Conservation (phyloP, 2,888 invertebrate genomes). For the Hirtodrosophila cameraria region DNA sequence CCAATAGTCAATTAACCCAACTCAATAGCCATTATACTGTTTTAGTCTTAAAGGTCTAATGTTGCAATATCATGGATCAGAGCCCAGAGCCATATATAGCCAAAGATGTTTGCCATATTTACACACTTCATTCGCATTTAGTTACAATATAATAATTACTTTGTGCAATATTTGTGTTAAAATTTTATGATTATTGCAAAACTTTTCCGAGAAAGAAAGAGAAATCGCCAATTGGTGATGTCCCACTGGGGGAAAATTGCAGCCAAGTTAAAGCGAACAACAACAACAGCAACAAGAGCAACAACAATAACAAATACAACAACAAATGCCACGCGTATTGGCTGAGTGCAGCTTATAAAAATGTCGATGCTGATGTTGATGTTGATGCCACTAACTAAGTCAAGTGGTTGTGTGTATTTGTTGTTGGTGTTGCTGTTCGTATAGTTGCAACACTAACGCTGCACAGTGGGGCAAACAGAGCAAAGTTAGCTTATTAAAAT, state of each 20-base stretch:
- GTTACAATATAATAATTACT: slow-evolving; percentile 71
- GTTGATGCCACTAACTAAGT: slow-evolving; percentile 53
- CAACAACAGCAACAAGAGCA: slow-evolving; percentile 9
- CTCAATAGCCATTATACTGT: too few relatives aligned
- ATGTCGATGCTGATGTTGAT: slow-evolving; percentile 38
- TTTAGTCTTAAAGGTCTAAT: too few relatives aligned
- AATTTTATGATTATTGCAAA: slow-evolving; percentile 74
- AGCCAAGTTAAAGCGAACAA: slow-evolving; percentile 34
- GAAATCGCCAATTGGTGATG: slow-evolving; percentile 67
- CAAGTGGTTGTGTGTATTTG: slow-evolving; percentile 43
- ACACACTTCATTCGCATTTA: slow-evolving; percentile 41
- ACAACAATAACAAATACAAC: slow-evolving; percentile 13
- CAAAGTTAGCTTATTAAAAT: too few relatives aligned
- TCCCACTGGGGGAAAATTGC: slow-evolving; percentile 59
- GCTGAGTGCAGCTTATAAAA: slow-evolving; percentile 38
- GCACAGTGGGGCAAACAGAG: too few relatives aligned
- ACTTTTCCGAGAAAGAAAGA: slow-evolving; percentile 77
- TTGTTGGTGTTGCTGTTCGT: slow-evolving; percentile 16
- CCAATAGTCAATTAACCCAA: too few relatives aligned
- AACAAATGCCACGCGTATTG: slow-evolving; percentile 43
- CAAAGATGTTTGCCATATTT: slow-evolving; percentile 26
- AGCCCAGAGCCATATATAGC: too few relatives aligned
- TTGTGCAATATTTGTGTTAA: slow-evolving; percentile 74
- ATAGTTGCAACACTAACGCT: slow-evolving; percentile 12
- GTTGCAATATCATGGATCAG: too few relatives aligned